Evolutionary conservation across 92 coral and sea anemone species (phyloP).

Genomic region (Palythoa caribaeorum): DNA sequence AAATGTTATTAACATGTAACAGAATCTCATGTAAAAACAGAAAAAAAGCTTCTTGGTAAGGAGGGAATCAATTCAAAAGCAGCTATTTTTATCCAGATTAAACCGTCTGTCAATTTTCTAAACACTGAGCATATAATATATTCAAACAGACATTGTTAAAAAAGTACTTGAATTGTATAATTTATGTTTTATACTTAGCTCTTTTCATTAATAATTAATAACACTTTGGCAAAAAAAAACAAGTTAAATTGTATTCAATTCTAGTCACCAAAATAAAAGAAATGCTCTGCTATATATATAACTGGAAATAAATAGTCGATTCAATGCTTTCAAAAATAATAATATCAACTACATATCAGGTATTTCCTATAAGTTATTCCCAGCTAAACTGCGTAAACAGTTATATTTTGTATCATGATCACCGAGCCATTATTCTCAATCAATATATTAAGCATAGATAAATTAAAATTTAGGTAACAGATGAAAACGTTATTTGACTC

Average conservation of each 20-base stretch:
- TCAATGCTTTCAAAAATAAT: neutral
- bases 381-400: constrained; percentile 5
- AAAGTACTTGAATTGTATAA: constrained; percentile 30
- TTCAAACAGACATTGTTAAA: neutral
- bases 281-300: neutral
- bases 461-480: neutral
- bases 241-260: constrained; percentile 13
- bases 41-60: too few species aligned
- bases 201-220: constrained; percentile 34
- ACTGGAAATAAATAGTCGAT: neutral
- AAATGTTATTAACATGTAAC: too few species aligned
- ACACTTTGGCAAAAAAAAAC: neutral
- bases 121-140: neutral
- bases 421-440: constrained; percentile 20
- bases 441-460: constrained; percentile 25
- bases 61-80: too few species aligned
- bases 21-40: too few species aligned
- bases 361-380: neutral
- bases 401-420: constrained; percentile 1
- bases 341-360: neutral
- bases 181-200: constrained; percentile 1
- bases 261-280: neutral
- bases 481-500: constrained; percentile 13
- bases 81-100: too few species aligned
- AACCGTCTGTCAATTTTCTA: too few species aligned